A percentile compares a stretch with the other conserved stretches of the same genome.
Conservation (phyloP, 2,113 vertebrate species). For the Phodopus roborovskii region DNA sequence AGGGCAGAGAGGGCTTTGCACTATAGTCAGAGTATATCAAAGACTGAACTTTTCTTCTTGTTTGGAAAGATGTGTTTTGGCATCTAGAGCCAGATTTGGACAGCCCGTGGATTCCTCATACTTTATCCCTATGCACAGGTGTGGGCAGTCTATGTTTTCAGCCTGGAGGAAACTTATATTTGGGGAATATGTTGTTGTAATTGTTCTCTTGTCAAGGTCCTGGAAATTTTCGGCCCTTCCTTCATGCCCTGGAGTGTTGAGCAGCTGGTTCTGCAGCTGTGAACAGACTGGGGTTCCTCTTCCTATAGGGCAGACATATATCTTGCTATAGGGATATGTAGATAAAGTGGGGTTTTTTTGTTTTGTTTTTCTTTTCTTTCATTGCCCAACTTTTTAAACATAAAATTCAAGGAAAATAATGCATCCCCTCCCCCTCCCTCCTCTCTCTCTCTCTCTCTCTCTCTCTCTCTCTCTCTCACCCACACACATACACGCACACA, state of each 20-base stretch:
- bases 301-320: background rate
- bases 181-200: background rate
- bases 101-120: background rate
- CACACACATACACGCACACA: background rate
- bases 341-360: background rate
- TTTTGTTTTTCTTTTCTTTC: background rate
- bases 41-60: background rate
- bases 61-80: background rate
- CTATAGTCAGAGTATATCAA: background rate
- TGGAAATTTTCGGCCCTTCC: background rate
- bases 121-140: background rate
- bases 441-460: background rate
- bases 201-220: background rate
- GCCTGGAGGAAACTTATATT: background rate
- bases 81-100: background rate
- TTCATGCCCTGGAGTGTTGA: background rate
- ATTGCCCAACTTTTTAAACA: background rate
- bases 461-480: background rate
- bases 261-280: conserved; percentile 51
- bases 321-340: conserved; percentile 38
- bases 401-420: conserved; percentile 43
- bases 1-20: background rate
- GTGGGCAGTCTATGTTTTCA: background rate
- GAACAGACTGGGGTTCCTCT: background rate
- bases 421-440: background rate